phyloP scores from a whole-genome alignment of 2,888 invertebrate genomes.

The Drosophila pegasa region DNA sequence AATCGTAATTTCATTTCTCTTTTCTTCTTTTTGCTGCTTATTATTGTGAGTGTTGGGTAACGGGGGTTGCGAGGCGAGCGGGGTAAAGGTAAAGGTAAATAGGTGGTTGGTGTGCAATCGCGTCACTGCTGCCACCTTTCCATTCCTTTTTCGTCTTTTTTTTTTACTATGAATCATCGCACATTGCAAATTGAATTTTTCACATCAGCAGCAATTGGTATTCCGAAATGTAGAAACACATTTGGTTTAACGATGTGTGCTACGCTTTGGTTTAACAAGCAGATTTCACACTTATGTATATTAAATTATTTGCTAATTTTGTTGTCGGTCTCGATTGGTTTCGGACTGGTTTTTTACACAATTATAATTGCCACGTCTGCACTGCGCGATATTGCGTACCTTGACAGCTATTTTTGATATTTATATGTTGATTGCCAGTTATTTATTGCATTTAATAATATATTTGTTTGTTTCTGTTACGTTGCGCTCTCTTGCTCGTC shows the following conservation, averaged over 20 bases:
- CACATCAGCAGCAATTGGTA: constrained; percentile 6
- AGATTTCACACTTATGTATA: neutral
- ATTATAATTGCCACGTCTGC: constrained; percentile 35
- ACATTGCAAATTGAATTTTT: constrained; percentile 9
- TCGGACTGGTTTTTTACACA: neutral
- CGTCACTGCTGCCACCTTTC: constrained; percentile 54
- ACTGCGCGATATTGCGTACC: constrained; percentile 33
- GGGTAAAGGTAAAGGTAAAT: constrained; percentile 1
- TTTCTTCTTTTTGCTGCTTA: constrained; percentile 17
- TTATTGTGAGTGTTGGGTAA: constrained; percentile 13
- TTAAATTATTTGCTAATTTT: constrained; percentile 2
- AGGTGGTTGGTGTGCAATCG: constrained; percentile 23
- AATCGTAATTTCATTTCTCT: neutral
- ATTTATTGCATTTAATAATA: constrained; percentile 43
- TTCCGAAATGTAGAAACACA: constrained; percentile 3
- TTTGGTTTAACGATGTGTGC: constrained; percentile 10
- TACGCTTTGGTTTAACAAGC: constrained; percentile 9
- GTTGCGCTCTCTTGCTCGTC: constrained; percentile 11
- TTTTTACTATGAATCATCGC: constrained; percentile 45
- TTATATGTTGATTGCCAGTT: constrained; percentile 25
- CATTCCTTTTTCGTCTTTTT: constrained; percentile 22
- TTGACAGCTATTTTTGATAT: constrained; percentile 26
- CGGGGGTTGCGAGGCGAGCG: neutral
- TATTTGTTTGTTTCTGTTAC: constrained; percentile 31
- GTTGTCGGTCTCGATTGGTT: neutral